Evolutionary conservation across 1,140 invertebrate genomes (phyloP).

Genomic region (Drosophila insularis): DNA sequence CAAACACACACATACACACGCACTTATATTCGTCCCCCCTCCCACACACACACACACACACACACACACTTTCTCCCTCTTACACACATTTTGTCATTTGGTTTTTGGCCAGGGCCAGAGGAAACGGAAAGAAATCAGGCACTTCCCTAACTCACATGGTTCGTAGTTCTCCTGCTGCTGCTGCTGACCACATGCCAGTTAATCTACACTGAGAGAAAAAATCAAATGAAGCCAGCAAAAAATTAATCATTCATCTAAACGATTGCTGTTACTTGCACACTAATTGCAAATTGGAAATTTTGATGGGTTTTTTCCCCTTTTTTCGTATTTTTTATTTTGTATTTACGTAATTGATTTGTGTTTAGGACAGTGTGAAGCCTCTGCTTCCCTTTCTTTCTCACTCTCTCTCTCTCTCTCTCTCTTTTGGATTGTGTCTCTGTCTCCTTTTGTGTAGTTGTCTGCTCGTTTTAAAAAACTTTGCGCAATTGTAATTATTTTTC

Average conservation of each 20-base stretch:
- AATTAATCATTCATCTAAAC: too few relatives aligned
- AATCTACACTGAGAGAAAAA: slow-evolving; percentile 14
- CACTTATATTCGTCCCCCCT: too few relatives aligned
- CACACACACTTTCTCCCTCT: too few relatives aligned
- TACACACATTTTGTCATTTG: background rate
- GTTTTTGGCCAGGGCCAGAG: slow-evolving; percentile 4
- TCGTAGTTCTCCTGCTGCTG: background rate
- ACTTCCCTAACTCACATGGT: slow-evolving; percentile 22
- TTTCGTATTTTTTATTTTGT: too few relatives aligned
- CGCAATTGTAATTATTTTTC: slow-evolving; percentile 67
- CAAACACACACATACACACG: slow-evolving; percentile 10
- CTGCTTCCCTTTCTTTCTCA: background rate
- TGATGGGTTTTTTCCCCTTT: too few relatives aligned
- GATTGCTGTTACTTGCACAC: background rate
- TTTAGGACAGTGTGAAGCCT: background rate
- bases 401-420: background rate
- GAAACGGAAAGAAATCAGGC: slow-evolving; percentile 60
- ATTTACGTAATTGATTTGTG: too few relatives aligned
- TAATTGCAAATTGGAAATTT: background rate
- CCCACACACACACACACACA: slow-evolving; percentile 26
- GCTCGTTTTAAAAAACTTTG: slow-evolving; percentile 63
- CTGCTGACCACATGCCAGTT: background rate
- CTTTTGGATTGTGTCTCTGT: background rate
- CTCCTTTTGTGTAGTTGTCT: slow-evolving; percentile 36
- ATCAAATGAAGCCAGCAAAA: too few relatives aligned